Evolutionary conservation across 23 tunicate genomes (phyloP).

Genomic region (Trididemnum clinides): DNA sequence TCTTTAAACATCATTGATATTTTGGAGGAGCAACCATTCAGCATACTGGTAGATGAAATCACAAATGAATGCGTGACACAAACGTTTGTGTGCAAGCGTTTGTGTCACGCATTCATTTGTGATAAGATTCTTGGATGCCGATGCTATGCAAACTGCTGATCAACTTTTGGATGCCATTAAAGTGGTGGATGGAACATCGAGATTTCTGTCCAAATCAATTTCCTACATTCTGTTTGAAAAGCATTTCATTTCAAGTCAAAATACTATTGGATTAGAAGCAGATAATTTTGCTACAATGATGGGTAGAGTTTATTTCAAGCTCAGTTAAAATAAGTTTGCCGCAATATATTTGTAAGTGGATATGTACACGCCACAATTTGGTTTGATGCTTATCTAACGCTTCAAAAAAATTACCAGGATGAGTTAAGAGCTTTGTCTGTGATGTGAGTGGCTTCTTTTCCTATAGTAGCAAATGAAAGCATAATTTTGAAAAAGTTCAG

Average conservation of each 20-base stretch:
- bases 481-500: neutral
- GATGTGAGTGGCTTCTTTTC: neutral
- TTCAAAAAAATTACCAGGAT: neutral
- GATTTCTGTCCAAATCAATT: neutral
- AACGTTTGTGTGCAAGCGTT: too few species aligned
- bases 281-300: constrained; percentile 10
- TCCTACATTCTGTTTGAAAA: neutral
- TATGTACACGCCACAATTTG: neutral
- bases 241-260: neutral
- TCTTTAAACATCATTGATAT: neutral
- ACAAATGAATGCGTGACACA: neutral
- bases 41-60: neutral
- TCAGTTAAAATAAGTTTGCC: too few species aligned
- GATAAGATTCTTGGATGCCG: neutral
- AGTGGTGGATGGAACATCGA: neutral
- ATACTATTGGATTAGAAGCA: neutral
- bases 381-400: neutral
- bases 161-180: neutral
- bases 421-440: neutral
- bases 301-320: constrained; percentile 10
- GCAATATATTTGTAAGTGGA: too few species aligned
- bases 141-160: neutral
- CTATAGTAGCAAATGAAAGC: neutral
- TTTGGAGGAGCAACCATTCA: neutral
- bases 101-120: too few species aligned